A percentile compares a stretch with the other conserved stretches of the same genome.
Conservation (phyloP, 2,888 invertebrate species). For the Diaprepes abbreviatus region DNA sequence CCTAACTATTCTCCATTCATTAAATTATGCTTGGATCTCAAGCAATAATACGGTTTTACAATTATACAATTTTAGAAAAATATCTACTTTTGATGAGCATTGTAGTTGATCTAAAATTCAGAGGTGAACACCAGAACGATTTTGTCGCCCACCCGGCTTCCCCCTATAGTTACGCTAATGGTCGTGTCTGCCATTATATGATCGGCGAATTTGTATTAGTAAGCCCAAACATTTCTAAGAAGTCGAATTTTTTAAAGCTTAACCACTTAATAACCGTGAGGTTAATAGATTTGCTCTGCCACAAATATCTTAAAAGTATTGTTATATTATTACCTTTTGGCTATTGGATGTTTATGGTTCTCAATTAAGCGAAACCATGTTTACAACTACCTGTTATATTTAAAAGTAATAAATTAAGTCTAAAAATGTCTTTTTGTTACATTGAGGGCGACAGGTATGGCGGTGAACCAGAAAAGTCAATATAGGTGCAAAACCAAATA, state of each 20-base stretch:
- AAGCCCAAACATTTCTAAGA: too few relatives aligned
- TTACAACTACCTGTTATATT: slow-evolving; percentile 52
- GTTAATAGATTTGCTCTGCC: slow-evolving; percentile 2
- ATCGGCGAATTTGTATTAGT: too few relatives aligned
- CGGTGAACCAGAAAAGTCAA: slow-evolving; percentile 43
- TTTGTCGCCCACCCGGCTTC: too few relatives aligned
- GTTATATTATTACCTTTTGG: slow-evolving; percentile 27
- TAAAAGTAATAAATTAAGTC: slow-evolving; percentile 53
- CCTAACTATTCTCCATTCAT: too few relatives aligned
- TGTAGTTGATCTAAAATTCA: too few relatives aligned
- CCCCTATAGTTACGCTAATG: too few relatives aligned
- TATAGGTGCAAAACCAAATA: slow-evolving; percentile 48
- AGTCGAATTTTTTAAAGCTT: neutral
- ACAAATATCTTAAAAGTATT: slow-evolving; percentile 19
- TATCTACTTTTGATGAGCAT: too few relatives aligned
- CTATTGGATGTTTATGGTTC: slow-evolving; percentile 51
- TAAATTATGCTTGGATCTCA: too few relatives aligned
- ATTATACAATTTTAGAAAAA: too few relatives aligned
- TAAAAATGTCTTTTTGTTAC: slow-evolving; percentile 38
- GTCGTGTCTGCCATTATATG: too few relatives aligned
- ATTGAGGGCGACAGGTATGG: slow-evolving; percentile 47
- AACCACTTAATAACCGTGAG: neutral
- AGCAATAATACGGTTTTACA: too few relatives aligned
- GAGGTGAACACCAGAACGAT: too few relatives aligned
- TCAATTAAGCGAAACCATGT: slow-evolving; percentile 44